Base-by-base conservation (phyloP, 30 jellyfish, hydroid and myxozoan species). In the Chironex yamaguchii region DNA sequence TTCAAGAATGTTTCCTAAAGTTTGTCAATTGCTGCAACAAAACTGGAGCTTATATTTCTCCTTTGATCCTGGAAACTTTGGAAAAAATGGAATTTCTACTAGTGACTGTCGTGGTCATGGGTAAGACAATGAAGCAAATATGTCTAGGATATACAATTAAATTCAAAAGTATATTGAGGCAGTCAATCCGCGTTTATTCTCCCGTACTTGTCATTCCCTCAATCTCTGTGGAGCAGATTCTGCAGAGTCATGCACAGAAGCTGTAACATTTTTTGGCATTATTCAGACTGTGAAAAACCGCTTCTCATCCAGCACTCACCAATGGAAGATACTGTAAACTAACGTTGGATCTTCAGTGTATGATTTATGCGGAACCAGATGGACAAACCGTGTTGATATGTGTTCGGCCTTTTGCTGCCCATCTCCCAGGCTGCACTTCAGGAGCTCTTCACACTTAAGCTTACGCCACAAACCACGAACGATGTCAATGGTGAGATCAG, bases 111-210 rank as follows among this genome's bases (percentile, higher is more conserved):
- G 48, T 33, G 79, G 79, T 36, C 79, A 65, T 20, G 79, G 79
- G 34, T 65, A 65, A 33, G 79, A 65, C 79, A 65, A 65, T 65
- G 79, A 26, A 28, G 79, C 79, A 33, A 65, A 28, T 65, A 65
- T 65, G 79, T 65, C 79, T 65, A 36, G 79, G 49, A 65, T 20
- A 65, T 65, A 65, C 49, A 65, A 65, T 65, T 33, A 42, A 24
- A 42, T 11, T 36, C 79, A 65, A 65, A 42, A 33, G 34, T 2
- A 65, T 36, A 65, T 65, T 36, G 27, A 65, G 22, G 34, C 79
- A 25, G 54, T 65, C 22, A 28, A 65, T 65, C 22, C 54, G 54
- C 34, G 28, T 33, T n/a, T 65, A 25, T 65, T 33, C 49, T 65
- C 49, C 20, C 28, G 79, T 65, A 36, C 79, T 25, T 33, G 27